Evolutionary conservation across 2,797 vertebrate species (phyloP), one percentile per base, ranked within the genome.

Genomic region (Botia almorhae): DNA sequence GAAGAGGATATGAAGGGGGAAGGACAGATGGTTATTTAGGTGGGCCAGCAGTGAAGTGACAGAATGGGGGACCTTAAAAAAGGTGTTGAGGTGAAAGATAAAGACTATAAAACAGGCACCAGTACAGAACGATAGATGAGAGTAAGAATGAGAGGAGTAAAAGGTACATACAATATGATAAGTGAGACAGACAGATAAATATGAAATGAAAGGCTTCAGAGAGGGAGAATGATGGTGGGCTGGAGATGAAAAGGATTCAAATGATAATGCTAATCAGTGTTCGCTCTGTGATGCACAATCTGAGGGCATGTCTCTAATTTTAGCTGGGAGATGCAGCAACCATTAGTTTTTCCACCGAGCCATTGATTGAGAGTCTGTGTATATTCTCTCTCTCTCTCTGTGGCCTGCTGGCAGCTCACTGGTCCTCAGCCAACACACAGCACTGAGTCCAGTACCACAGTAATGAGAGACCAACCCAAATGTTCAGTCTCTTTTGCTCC

Each of bases 281-380:
- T 69, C 51, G 61, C 46, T 78, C 75, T n/a, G 56, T 80, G 36
- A 73, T 68, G 70, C 51, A 16, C 68, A 74, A 81, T 75, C 56
- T 26, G 73, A 65, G 65, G 65, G 43, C 51, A 2, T 19, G 1
- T 51, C 69, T 80, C 80, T 84, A 80, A 80, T 82, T 80, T 77
- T 84, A 84, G 82, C 80, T 78, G 39, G 39, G 36, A 72, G 79
- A 86, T 78, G 83, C 89, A 89, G 88, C 90, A 90, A 90, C 90
- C 91, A 91, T 92, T 88, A 81, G 90, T 91, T 92, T 94, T 92
- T 93, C 92, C 92, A 91, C 85, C 89, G 90, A 85, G 76, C 80
- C 87, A 93, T 92, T 89, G 93, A 92, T 92, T 89, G 51, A 55
- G 55, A 79, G 80, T 82, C 74, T 46, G 76, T 48, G 53, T 82